Base-by-base conservation (phyloP, 2,888 invertebrate species). In the Coleophora flavipennella region DNA sequence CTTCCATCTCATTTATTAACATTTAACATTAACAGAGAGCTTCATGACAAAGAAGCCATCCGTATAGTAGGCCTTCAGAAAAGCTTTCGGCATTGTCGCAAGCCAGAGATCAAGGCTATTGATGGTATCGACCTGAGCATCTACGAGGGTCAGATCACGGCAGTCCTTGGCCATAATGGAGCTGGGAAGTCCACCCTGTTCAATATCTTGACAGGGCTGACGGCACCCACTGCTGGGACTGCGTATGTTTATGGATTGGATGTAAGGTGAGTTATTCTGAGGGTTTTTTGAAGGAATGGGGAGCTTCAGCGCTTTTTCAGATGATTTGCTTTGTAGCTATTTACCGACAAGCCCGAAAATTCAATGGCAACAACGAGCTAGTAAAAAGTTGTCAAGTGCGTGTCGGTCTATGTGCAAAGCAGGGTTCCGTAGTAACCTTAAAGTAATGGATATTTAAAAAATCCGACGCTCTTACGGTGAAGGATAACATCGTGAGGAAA, bases 161-260 rank as follows among this genome's bases (percentile, higher is more conserved):
- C 94, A 0, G 90, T 95, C 13, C 74, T 95, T 43, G 95, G 94
- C 0, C 94, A 94, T 57, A 95, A 95, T 59, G 94, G 94, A 0
- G 94, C 95, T 29, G 95, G 95, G 4, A 95, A 95, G 71, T 94
- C 94, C 0, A 94, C 94, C 0, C 78, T 94, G 8, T 92, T 95
- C 63, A 94, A 94, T 55, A 94, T 95, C 49, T 72, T 95, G 12
- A 93, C 94, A 2, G 95, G 95, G 0, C 65, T 92, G n/a, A 91
- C 92, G 0, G 79, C 90, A 1, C 92, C 93, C 0, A 89, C 91
- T 0, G 86, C 89, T 44, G 92, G 92, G 0, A 91, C 91, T 0
- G 92, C 92, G 0, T 89, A 90, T 50, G 89, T 93, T 14, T 92
- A 91, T 57, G 92, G 92, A 8, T 85, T 92, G 57, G 92, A 93